phyloP scores from a whole-genome alignment of 2,113 vertebrate species.

The Okapia johnstoni region DNA sequence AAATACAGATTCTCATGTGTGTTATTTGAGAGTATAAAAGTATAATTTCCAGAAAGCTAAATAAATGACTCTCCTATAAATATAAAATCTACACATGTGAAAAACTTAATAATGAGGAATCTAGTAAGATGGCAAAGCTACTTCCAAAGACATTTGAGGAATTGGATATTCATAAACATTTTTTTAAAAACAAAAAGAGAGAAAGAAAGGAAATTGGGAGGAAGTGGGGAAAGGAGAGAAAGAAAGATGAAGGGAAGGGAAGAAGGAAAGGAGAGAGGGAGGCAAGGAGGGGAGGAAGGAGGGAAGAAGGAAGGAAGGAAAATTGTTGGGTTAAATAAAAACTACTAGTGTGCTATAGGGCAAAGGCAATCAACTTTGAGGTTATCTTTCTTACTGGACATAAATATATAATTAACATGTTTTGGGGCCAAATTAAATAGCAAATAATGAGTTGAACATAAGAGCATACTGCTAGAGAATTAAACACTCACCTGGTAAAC shows the following conservation, averaged over 20 bases:
- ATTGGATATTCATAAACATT: not conserved
- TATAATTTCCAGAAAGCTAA: not conserved
- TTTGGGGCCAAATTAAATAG: not conserved
- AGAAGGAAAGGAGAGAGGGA: too few species aligned
- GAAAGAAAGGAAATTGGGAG: not conserved
- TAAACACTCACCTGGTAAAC: not conserved
- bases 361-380: not conserved
- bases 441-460: not conserved
- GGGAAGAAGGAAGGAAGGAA: not conserved
- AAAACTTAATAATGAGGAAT: not conserved
- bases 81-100: not conserved
- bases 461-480: not conserved
- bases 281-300: not conserved
- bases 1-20: not conserved
- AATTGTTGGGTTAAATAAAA: not conserved
- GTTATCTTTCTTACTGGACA: not conserved
- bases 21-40: not conserved
- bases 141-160: not conserved
- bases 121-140: not conserved
- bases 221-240: not conserved
- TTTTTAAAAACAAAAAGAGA: not conserved
- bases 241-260: not conserved
- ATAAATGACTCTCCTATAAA: not conserved
- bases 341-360: not conserved
- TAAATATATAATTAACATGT: not conserved